Evolutionary conservation across 2,888 invertebrate species (phyloP).

Genomic region (Pammene aurita): DNA sequence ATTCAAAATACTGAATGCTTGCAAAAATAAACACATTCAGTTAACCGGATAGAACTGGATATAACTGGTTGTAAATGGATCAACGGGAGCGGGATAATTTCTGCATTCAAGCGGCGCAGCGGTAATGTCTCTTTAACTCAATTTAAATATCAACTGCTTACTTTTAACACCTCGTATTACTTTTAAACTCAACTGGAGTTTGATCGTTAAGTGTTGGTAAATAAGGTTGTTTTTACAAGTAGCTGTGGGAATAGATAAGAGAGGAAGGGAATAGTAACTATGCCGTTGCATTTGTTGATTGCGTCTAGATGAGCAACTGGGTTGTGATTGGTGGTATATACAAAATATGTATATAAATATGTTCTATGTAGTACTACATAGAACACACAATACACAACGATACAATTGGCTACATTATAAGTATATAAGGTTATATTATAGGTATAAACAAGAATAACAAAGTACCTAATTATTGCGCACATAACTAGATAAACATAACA

Average conservation of each 20-base stretch:
- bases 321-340: too few relatives aligned
- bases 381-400: too few relatives aligned
- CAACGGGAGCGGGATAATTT: conserved; percentile 47
- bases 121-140: conserved; percentile 51
- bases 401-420: too few relatives aligned
- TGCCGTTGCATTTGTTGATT: not conserved
- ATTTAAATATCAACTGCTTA: conserved; percentile 55
- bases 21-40: conserved; percentile 10
- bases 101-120: conserved; percentile 49
- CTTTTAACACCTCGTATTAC: conserved; percentile 43
- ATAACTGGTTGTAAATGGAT: conserved; percentile 8
- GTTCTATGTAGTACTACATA: too few relatives aligned
- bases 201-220: not conserved
- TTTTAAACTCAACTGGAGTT: not conserved
- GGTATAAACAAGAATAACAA: too few relatives aligned
- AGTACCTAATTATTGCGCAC: too few relatives aligned
- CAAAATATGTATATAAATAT: too few relatives aligned
- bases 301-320: not conserved
- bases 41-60: not conserved
- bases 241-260: not conserved
- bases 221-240: not conserved
- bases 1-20: conserved; percentile 34
- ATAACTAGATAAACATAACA: too few relatives aligned
- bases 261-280: not conserved
- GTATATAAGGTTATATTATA: too few relatives aligned